A percentile compares a stretch with the other conserved stretches of the same genome.
Conservation (phyloP, 1,140 invertebrate genomes). For the Heliconius hermathena region DNA sequence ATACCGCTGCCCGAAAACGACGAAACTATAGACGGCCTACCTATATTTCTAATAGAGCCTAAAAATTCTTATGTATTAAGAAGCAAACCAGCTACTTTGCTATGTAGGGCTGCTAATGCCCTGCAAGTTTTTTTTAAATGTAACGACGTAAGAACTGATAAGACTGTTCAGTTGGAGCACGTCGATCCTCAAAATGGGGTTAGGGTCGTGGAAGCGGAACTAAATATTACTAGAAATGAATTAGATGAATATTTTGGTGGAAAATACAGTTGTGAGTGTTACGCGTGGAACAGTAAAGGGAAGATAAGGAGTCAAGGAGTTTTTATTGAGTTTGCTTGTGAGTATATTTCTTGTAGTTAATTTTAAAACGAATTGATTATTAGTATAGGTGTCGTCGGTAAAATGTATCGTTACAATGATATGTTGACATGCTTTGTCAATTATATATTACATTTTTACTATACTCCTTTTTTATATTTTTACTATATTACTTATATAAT, state of each 20-base stretch:
- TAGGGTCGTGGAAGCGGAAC: constrained; percentile 91
- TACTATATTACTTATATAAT: no score
- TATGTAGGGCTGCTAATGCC: constrained; percentile 93
- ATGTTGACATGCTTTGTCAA: no score
- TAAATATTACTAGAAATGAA: constrained; percentile 92
- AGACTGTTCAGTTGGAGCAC: constrained; percentile 85
- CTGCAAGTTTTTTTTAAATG: constrained; percentile 93
- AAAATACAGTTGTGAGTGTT: constrained; percentile 94
- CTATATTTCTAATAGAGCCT: constrained; percentile 93
- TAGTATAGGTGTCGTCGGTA: no score
- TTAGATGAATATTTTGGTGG: constrained; percentile 94
- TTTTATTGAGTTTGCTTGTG: constrained; percentile 92
- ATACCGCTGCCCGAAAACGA: constrained; percentile 74
- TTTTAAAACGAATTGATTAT: not conserved
- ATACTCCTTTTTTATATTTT: no score
- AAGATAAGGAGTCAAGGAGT: constrained; percentile 91
- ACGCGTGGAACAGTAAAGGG: constrained; percentile 90
- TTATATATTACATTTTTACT: no score
- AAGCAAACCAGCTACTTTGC: constrained; percentile 91
- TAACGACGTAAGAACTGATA: constrained; percentile 86
- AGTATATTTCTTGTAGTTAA: constrained; percentile 82
- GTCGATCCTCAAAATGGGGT: constrained; percentile 94
- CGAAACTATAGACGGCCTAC: constrained; percentile 83
- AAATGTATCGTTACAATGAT: no score
- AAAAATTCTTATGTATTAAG: constrained; percentile 93